Percentiles rank a stretch among this genome's conserved stretches.
These are phyloP conservation scores for Nephrotoma appendiculata DNA, from an alignment of 2,888 invertebrate genomes.

Conservation along the genomic window DNA sequence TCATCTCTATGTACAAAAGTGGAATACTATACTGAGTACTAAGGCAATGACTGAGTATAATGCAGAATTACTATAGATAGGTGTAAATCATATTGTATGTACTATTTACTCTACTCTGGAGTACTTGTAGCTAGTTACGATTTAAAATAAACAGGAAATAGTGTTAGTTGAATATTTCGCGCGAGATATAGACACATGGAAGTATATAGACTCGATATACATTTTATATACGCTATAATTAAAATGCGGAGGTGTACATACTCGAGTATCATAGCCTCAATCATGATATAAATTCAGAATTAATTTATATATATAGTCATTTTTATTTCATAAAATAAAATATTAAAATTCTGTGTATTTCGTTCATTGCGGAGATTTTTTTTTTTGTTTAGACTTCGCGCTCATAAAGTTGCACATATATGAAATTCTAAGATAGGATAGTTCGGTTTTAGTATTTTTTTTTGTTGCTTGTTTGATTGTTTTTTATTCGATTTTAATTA, in stretches of 20 bases:
- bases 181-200: neutral
- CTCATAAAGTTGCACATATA: neutral
- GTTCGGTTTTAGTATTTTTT: neutral
- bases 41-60: neutral
- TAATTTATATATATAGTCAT: neutral
- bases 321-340: neutral
- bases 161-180: neutral
- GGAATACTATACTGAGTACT: neutral
- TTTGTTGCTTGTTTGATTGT: neutral
- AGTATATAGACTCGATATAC: neutral
- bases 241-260: neutral
- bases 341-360: neutral
- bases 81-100: neutral
- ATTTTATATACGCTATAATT: neutral
- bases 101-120: neutral
- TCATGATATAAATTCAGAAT: neutral
- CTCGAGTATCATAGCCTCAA: neutral
- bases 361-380: neutral
- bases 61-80: neutral
- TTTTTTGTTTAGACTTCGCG: neutral
- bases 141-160: neutral
- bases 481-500: neutral
- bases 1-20: neutral
- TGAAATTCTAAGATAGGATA: neutral
- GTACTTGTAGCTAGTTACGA: neutral